Evolutionary conservation across 2,113 vertebrate species (phyloP).

Genomic region (Xenopus borealis): DNA sequence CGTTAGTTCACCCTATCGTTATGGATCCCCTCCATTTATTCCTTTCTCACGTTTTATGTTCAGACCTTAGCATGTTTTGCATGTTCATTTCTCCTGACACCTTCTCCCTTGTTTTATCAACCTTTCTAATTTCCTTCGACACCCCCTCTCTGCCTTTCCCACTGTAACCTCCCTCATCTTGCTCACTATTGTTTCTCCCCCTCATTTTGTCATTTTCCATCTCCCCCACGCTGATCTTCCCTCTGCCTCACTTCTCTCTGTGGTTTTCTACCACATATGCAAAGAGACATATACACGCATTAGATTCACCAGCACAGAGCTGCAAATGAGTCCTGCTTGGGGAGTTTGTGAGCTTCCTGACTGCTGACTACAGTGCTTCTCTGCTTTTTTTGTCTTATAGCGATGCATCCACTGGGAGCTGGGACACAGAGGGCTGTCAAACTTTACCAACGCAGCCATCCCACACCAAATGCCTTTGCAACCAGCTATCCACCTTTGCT

Average conservation of each 20-base stretch:
- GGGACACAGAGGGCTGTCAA: constrained; percentile 94
- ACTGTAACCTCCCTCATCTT: constrained; percentile 22
- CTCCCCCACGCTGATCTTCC: constrained; percentile 40
- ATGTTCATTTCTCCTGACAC: background rate
- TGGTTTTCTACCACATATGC: constrained; percentile 37
- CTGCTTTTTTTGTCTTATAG: constrained; percentile 60
- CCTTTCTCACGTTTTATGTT: background rate
- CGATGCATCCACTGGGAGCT: constrained; percentile 88
- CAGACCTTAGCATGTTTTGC: background rate
- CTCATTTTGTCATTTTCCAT: constrained; percentile 40
- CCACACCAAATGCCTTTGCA: constrained; percentile 96
- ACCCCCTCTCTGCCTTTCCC: background rate
- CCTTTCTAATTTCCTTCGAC: background rate
- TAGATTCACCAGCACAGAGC: constrained; percentile 25
- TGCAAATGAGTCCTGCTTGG: background rate
- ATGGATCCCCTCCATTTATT: background rate
- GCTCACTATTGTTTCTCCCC: constrained; percentile 41
- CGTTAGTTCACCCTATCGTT: too few species aligned
- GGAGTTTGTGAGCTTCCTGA: background rate
- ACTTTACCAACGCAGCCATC: constrained; percentile 84
- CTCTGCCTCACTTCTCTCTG: constrained; percentile 38
- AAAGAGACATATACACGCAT: background rate
- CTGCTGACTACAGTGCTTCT: background rate
- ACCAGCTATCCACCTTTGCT: constrained; percentile 90
- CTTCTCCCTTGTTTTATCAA: constrained; percentile 12